Base-by-base conservation (phyloP, 2,888 invertebrate genomes). In the Eurytoma californica region DNA sequence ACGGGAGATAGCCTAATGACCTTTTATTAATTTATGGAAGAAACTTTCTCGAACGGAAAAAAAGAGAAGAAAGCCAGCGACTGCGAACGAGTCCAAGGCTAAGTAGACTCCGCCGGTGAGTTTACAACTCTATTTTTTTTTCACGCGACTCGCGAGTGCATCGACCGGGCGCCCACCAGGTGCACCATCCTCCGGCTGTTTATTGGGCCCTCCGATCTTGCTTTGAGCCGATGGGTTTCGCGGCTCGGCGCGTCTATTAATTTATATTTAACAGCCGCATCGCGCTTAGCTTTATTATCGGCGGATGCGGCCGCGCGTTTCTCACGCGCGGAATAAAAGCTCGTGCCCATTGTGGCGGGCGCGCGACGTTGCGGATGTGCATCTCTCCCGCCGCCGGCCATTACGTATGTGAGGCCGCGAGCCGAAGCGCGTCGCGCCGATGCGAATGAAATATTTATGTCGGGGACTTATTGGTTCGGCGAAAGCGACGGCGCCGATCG, bases 381-480 rank as follows among this genome's bases (percentile, higher is more conserved):
- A 24, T n/a, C 65, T 57, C 12, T 65, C 65, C 65, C 16, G 61
- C 49, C n/a, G 51, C 18, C n/a, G 24, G 79, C 65, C 81, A 84
- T 84, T 84, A 83, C 81, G 83, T 83, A 82, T 83, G 83, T 77
- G 79, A 78, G 81, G 82, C 80, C 80, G 82, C 76, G 83, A 81
- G 81, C 77, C 49, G 47, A 24, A 65, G 80, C 78, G 82, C 39
- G 39, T 39, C 70, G 82, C 82, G 82, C 73, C 73, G 53, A 81
- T 80, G 83, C 83, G 81, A 83, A 84, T 84, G 84, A 84, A 85
- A 85, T 84, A 85, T 84, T 85, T 84, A 84, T 85, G 82, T 30
- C 80, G 80, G 82, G 77, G 81, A 82, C 81, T 83, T 84, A 84
- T 84, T 84, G 83, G 83, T 84, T 84, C 84, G 84, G 80, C 83